phyloP scores from a whole-genome alignment of 2,888 invertebrate genomes.

The Tridacna crocea region DNA sequence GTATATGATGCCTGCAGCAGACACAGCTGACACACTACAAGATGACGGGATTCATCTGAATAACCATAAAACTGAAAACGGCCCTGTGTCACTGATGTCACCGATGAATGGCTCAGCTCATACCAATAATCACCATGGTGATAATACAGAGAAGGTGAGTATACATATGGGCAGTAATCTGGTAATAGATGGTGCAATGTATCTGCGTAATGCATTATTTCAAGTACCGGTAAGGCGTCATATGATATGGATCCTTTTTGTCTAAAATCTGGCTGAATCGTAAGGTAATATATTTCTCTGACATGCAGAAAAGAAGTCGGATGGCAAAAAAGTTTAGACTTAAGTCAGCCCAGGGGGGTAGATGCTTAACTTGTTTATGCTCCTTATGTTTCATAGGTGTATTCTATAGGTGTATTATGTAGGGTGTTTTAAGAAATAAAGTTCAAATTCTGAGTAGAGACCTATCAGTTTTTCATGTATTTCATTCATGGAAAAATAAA shows the following conservation, averaged over 20 bases:
- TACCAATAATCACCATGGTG: slow-evolving; percentile 16
- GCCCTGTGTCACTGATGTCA: neutral
- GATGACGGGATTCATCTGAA: neutral
- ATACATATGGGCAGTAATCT: neutral
- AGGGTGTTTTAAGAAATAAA: too few species aligned
- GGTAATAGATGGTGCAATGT: neutral
- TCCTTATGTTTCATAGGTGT: too few species aligned
- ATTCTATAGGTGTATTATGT: too few species aligned
- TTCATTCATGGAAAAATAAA: too few species aligned
- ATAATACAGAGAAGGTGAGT: slow-evolving; percentile 13
- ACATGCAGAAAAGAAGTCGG: neutral
- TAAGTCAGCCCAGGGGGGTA: too few species aligned
- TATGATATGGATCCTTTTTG: neutral
- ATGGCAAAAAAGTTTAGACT: too few species aligned
- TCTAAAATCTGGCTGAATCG: neutral
- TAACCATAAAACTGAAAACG: slow-evolving; percentile 10
- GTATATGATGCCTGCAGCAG: slow-evolving; percentile 15
- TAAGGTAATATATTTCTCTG: neutral
- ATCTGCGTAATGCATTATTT: neutral
- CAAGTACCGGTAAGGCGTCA: neutral
- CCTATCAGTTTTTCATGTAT: too few species aligned
- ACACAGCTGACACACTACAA: neutral
- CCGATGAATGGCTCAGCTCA: slow-evolving; percentile 20
- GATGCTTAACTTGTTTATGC: too few species aligned
- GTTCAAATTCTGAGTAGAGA: too few species aligned